Conservation (phyloP, 1,140 invertebrate genomes). For the Arctopsyche grandis region DNA sequence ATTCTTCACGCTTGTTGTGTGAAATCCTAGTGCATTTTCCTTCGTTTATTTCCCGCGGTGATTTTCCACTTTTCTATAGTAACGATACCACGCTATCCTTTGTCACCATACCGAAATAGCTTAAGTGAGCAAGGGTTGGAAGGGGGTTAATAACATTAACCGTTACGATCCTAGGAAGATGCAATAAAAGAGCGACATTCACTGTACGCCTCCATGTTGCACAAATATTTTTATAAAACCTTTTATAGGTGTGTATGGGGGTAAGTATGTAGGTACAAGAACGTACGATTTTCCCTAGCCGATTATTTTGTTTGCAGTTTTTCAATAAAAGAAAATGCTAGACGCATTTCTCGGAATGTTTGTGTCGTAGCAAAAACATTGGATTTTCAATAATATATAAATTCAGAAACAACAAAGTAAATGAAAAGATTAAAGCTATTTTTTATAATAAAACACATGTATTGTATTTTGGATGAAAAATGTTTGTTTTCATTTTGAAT, state of each 20-base stretch:
- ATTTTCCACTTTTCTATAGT: background rate
- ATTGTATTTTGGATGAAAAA: background rate
- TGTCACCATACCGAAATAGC: conserved; percentile 11
- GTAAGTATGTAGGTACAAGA: conserved; percentile 24
- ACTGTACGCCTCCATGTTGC: background rate
- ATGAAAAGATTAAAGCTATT: too few relatives aligned
- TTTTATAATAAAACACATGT: background rate
- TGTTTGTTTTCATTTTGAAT: background rate
- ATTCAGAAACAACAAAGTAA: too few relatives aligned
- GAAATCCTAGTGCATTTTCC: background rate
- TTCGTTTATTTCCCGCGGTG: conserved; percentile 1
- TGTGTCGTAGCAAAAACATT: conserved; percentile 39
- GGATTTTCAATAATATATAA: too few relatives aligned
- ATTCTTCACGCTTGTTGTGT: background rate
- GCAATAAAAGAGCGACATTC: conserved; percentile 44
- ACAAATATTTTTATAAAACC: conserved; percentile 47
- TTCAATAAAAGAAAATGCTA: conserved; percentile 49
- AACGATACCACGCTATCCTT: background rate
- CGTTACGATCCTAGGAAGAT: conserved; percentile 35
- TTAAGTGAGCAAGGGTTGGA: conserved; percentile 1
- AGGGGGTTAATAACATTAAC: conserved; percentile 42
- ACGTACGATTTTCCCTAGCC: conserved; percentile 40
- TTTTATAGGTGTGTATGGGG: background rate
- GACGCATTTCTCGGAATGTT: conserved; percentile 33
- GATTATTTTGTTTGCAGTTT: conserved; percentile 54